Percentiles rank a stretch among this genome's conserved stretches.
Conservation (phyloP, 2,797 vertebrate genomes). For the Notoglanidium macrostoma region DNA sequence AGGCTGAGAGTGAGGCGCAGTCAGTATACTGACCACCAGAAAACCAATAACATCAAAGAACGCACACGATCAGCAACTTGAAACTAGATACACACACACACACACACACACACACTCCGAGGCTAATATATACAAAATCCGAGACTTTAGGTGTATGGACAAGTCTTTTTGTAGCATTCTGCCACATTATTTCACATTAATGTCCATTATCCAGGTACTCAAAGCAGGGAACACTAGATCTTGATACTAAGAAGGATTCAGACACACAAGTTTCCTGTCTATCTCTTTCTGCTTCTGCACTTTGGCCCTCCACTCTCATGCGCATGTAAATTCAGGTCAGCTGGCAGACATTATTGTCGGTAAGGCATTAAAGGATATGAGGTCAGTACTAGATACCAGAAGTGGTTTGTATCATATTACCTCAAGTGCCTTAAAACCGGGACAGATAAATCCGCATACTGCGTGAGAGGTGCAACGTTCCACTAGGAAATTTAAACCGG, state of each 20-base stretch:
- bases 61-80: neutral
- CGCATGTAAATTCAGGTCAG: neutral
- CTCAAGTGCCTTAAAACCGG: neutral
- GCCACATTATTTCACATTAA: neutral
- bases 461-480: neutral
- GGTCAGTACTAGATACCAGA: neutral
- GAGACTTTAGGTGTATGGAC: neutral
- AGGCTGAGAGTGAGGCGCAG: conserved; percentile 20
- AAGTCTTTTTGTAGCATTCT: neutral
- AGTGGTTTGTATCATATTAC: conserved; percentile 2
- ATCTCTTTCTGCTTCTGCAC: neutral
- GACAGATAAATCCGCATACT: neutral
- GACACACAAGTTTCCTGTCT: neutral
- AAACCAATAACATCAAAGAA: conserved; percentile 45
- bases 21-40: conserved; percentile 34
- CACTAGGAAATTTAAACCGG: neutral
- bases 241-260: neutral
- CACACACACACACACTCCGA: neutral
- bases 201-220: neutral
- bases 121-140: conserved; percentile 17
- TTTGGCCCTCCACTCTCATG: neutral
- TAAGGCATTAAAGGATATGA: conserved; percentile 12
- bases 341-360: neutral
- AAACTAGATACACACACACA: conserved; percentile 2
- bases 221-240: neutral